Evolutionary conservation across 2,888 invertebrate genomes (phyloP), one percentile per base, ranked within the genome.

Genomic region (Lapara coniferarum): DNA sequence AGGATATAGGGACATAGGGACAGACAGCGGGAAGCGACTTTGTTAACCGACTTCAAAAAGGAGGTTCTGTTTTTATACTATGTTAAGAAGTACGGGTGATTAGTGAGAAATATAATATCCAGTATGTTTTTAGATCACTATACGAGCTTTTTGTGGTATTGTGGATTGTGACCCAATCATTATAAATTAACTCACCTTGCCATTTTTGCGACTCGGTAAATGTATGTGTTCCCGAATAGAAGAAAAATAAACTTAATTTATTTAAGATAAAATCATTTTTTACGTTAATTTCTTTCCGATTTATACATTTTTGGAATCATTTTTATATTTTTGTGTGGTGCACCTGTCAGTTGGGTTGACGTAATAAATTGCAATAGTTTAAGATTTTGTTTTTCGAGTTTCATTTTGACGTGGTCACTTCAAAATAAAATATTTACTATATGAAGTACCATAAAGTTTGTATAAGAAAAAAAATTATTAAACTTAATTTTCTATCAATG

Each of bases 211-310:
- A 71, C 53, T 67, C 63, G 37, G 37, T 37, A 37, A 67, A 71
- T 68, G 69, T 69, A 71, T 74, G 70, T 71, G 70, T 70, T 71
- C 71, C 63, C 63, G 63, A 63, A 56, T 67, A 74, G 53, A 69
- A 69, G 63, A 49, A 63, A 59, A 46, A 59, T 49, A 5, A 19
- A 49, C 49, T 63, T 63, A 68, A 69, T 69, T 73, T 68, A 72
- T 19, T 71, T 71, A 76, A 59, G 59, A 69, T 68, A 72, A 71
- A 73, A 73, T 72, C 76, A 77, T 77, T 75, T 77, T 75, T 75
- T 46, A 46, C 66, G 46, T 67, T 69, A 55, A 58, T 69, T 30
- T 67, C 71, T 63, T 63, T 12, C 19, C 16, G 59, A 6, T 63
- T 12, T 63, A 63, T 19, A 63, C 19, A 49, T 49, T 49, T 63